phyloP scores from a whole-genome alignment of 2,113 vertebrate species.

The Gasterosteus nipponicus region DNA sequence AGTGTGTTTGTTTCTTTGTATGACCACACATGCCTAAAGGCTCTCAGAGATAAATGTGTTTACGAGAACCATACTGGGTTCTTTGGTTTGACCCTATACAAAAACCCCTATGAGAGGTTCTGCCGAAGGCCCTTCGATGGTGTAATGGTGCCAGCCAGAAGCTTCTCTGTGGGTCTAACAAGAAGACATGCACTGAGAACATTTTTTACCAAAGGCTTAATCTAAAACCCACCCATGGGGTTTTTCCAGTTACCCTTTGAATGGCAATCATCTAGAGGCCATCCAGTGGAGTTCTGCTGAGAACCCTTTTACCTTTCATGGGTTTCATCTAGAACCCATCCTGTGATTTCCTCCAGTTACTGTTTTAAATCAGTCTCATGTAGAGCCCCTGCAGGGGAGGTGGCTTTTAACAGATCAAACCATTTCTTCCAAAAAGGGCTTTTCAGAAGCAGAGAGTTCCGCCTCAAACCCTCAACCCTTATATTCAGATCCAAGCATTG shows the following conservation, averaged over 20 bases:
- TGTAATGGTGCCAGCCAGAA: not conserved
- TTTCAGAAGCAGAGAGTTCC: not conserved
- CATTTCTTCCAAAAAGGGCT: not conserved
- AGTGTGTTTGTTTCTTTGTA: not conserved
- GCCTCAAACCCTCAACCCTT: not conserved
- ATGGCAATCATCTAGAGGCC: not conserved
- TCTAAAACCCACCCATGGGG: not conserved
- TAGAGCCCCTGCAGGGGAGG: not conserved
- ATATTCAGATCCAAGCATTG: not conserved
- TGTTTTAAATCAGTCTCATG: not conserved
- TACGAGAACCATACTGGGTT: not conserved
- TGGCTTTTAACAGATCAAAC: not conserved
- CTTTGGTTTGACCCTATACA: not conserved
- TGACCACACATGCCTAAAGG: not conserved
- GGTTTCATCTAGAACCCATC: not conserved
- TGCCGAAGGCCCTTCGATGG: not conserved
- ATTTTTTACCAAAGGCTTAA: not conserved
- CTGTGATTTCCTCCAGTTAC: not conserved
- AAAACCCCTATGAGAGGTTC: not conserved
- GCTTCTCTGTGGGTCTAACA: not conserved
- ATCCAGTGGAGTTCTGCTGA: not conserved
- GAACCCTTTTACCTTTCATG: not conserved
- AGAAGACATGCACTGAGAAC: not conserved
- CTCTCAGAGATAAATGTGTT: not conserved
- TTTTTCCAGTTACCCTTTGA: not conserved